A percentile compares a stretch with the other conserved stretches of the same genome.
These are phyloP conservation scores for Nemapogon koenigi DNA, from an alignment of 2,888 invertebrate species.

Conservation along the genomic window DNA sequence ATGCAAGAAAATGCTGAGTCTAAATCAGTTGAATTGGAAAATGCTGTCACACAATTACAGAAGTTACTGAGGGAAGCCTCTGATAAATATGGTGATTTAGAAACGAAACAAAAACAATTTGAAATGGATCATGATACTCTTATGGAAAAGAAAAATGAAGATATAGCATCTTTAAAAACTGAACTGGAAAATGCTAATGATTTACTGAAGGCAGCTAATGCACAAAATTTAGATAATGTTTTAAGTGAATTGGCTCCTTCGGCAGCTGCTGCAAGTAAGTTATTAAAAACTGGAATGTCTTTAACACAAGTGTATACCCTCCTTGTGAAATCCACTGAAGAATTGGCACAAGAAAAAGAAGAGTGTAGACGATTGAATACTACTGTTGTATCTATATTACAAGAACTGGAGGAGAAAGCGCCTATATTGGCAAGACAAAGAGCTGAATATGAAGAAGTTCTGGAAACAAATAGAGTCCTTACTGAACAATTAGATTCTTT, in stretches of 20 bases:
- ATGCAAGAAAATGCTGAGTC: conserved; percentile 79
- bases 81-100: conserved; percentile 80
- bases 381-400: conserved; percentile 81
- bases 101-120: conserved; percentile 72
- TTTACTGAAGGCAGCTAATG: conserved; percentile 73
- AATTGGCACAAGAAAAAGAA: conserved; percentile 76
- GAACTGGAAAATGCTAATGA: conserved; percentile 88
- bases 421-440: conserved; percentile 84
- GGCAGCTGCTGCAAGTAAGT: conserved; percentile 85
- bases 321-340: conserved; percentile 79
- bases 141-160: conserved; percentile 71
- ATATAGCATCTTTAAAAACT: conserved; percentile 73
- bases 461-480: conserved; percentile 75
- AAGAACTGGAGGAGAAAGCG: conserved; percentile 89
- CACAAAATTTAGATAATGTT: conserved; percentile 62
- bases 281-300: conserved; percentile 89
- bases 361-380: conserved; percentile 82
- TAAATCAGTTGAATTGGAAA: conserved; percentile 78
- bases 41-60: conserved; percentile 79
- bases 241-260: conserved; percentile 79
- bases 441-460: conserved; percentile 78
- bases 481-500: conserved; percentile 75
- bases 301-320: conserved; percentile 92
- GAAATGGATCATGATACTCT: conserved; percentile 70
- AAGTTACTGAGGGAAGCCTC: conserved; percentile 78